phyloP scores from a whole-genome alignment of 1,140 invertebrate genomes.

The Hyles euphorbiae region DNA sequence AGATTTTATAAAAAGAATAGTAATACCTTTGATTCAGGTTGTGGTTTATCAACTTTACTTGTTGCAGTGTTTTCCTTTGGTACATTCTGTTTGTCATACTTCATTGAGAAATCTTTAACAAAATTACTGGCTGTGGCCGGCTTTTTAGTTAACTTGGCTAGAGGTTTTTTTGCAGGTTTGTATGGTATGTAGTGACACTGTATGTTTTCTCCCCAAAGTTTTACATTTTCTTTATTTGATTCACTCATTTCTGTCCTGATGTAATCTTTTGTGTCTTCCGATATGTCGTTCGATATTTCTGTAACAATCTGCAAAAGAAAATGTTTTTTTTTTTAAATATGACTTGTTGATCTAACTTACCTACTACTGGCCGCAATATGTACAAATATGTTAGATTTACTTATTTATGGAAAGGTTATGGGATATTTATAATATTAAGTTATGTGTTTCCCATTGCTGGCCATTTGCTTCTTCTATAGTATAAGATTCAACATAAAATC shows the following conservation, averaged over 20 bases:
- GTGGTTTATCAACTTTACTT: constrained; percentile 27
- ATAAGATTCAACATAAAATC: too few species aligned
- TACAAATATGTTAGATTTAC: too few species aligned
- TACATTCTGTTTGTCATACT: constrained; percentile 46
- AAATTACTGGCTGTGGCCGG: constrained; percentile 53
- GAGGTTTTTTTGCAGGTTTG: constrained; percentile 49
- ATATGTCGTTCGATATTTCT: constrained; percentile 59
- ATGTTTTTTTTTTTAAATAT: too few species aligned
- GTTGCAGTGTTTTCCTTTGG: constrained; percentile 20
- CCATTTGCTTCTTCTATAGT: too few species aligned
- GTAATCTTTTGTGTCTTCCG: constrained; percentile 66
- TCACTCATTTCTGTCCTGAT: constrained; percentile 59
- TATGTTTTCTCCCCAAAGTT: constrained; percentile 67
- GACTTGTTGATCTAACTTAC: too few species aligned
- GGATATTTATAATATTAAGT: too few species aligned
- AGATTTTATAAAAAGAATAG: constrained; percentile 10
- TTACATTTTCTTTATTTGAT: constrained; percentile 45
- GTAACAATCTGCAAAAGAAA: constrained; percentile 57
- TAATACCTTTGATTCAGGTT: constrained; percentile 29
- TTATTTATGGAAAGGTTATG: too few species aligned
- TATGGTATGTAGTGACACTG: constrained; percentile 53
- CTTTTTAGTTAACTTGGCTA: constrained; percentile 61
- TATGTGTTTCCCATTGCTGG: too few species aligned
- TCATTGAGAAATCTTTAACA: constrained; percentile 70
- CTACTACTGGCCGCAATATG: too few species aligned